Base-by-base conservation (phyloP, 2,113 vertebrate genomes). In the Solea senegalensis region DNA sequence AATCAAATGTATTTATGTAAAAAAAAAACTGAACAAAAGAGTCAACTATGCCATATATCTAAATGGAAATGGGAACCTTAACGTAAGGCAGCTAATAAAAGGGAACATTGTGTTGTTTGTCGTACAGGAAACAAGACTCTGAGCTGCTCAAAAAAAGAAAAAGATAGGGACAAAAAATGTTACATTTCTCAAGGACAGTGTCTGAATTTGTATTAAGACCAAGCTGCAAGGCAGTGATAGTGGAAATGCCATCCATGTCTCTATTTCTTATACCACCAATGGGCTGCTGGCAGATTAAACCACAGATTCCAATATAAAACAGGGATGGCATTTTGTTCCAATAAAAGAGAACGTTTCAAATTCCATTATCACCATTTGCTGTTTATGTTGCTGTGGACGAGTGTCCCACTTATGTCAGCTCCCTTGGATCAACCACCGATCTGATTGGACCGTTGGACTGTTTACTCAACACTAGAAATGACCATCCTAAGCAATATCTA, bases 291-390 rank as follows among this genome's bases (percentile, higher is more conserved):
- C 52, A 63, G 27, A 69, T 69, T 13, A 53, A 80, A 46, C 60
- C 62, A 27, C 41, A 1, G 21, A 68, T 26, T 65, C 57, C 54
- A 51, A 60, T 64, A 28, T 65, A 64, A 74, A 68, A 58, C 49
- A 12, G 14, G 10, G 16, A n/a, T 9, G 9, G 14, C 34, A 26
- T 76, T 74, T 40, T 65, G 39, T 53, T 60, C 26, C 46, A 72
- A 78, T 78, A 73, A 76, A 78, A 68, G 9, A 40, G 2, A 57
- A 40, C 28, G 28, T 69, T 66, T 74, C 28, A 60, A 71, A 74
- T 71, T 70, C 52, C 16, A 73, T 81, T 66, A 67, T 28, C 55
- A 40, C 52, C 52, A 26, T 72, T 72, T 52, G 48, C 21, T 61
- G 68, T 65, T 65, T 26, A 41, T 53, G 72, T 28, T 68, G 59